Evolutionary conservation across 1,140 invertebrate genomes (phyloP).

Genomic region (Listronotus oregonensis): DNA sequence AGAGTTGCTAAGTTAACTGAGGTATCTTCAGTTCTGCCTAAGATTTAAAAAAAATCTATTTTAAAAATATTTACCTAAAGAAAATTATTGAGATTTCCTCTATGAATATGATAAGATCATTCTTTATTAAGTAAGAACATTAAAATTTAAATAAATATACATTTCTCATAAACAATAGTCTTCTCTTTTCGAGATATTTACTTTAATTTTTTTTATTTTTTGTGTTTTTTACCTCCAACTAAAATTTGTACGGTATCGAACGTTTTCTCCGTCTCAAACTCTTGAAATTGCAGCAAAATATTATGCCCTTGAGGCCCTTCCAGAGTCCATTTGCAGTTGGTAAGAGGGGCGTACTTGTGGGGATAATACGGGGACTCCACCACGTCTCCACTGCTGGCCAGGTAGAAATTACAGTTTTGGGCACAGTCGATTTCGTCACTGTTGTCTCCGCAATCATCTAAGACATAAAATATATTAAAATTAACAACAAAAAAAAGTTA

Average conservation of each 20-base stretch:
- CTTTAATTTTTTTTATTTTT: too few relatives aligned
- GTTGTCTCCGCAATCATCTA: constrained; percentile 87
- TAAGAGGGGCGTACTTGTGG: constrained; percentile 85
- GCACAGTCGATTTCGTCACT: constrained; percentile 92
- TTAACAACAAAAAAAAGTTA: too few relatives aligned
- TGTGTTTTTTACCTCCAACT: constrained; percentile 72
- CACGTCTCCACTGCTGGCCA: constrained; percentile 92
- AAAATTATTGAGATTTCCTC: too few relatives aligned
- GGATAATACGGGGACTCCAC: constrained; percentile 95
- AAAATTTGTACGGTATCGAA: constrained; percentile 96
- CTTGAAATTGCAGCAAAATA: constrained; percentile 89
- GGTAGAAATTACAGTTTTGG: constrained; percentile 86
- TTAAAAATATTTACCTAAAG: too few relatives aligned
- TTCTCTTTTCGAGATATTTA: too few relatives aligned
- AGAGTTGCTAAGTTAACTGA: constrained; percentile 88
- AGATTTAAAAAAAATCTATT: too few relatives aligned
- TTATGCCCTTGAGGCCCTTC: constrained; percentile 95
- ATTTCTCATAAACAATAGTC: too few relatives aligned
- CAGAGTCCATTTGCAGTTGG: constrained; percentile 95
- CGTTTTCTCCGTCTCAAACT: constrained; percentile 95
- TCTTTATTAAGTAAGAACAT: too few relatives aligned
- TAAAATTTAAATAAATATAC: too few relatives aligned
- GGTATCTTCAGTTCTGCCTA: constrained; percentile 83
- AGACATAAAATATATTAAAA: neutral
- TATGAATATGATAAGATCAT: too few relatives aligned